Evolutionary conservation across 2,797 vertebrate species (phyloP).

Genomic region (Eurystomus glaucurus): DNA sequence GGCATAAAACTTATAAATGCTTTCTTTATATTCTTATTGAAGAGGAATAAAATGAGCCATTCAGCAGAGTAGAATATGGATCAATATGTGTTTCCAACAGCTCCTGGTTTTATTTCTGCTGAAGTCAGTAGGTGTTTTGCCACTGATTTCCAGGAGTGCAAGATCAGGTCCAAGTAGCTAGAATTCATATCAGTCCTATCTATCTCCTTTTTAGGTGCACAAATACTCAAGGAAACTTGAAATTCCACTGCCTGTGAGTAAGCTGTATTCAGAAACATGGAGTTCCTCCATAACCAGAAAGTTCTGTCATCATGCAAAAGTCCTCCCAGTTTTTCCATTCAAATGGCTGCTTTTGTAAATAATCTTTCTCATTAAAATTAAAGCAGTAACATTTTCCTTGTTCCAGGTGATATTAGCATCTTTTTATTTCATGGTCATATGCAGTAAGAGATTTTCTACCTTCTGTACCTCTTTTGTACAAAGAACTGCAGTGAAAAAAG

Average conservation of each 20-base stretch:
- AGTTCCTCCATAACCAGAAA: neutral
- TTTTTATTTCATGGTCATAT: neutral
- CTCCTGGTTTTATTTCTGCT: neutral
- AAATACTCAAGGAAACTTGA: neutral
- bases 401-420: fast-evolving
- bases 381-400: neutral
- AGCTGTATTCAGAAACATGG: neutral
- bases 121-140: neutral
- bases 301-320: neutral
- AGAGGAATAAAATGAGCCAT: neutral
- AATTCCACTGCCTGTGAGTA: neutral
- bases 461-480: neutral
- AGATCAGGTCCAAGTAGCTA: neutral
- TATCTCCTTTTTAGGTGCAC: neutral
- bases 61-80: neutral
- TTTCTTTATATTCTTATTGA: neutral
- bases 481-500: neutral
- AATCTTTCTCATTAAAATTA: neutral
- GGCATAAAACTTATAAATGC: neutral
- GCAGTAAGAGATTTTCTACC: neutral
- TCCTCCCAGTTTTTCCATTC: neutral
- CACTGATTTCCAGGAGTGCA: neutral
- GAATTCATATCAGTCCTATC: neutral
- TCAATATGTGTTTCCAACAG: neutral
- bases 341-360: neutral